Conservation (phyloP, 2,888 invertebrate species). For the Lepidochitona cinerea region DNA sequence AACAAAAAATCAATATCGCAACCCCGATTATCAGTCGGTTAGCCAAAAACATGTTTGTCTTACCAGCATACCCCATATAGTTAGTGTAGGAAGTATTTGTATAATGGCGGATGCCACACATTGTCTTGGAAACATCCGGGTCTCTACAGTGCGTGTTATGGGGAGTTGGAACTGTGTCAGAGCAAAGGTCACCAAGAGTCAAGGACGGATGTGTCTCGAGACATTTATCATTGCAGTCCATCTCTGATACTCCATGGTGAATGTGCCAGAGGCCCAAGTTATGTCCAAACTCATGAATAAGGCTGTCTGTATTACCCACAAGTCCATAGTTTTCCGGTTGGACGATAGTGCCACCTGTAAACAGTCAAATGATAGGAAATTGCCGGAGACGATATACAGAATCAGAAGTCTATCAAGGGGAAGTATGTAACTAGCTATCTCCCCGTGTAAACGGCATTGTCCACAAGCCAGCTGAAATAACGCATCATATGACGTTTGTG, state of each 20-base stretch:
- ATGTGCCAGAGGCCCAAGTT: constrained; percentile 68
- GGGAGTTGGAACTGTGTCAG: constrained; percentile 64
- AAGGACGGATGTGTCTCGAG: constrained; percentile 57
- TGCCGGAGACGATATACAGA: too few species aligned
- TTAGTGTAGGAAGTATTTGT: constrained; percentile 59
- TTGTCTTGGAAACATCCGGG: constrained; percentile 34
- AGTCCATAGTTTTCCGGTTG: constrained; percentile 55
- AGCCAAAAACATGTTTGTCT: not conserved
- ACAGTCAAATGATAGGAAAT: too few species aligned
- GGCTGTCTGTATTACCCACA: constrained; percentile 42
- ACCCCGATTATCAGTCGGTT: not conserved
- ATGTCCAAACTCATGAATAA: constrained; percentile 69
- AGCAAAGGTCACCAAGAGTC: constrained; percentile 65
- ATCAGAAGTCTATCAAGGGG: too few species aligned
- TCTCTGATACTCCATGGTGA: constrained; percentile 63
- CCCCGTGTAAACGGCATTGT: too few species aligned
- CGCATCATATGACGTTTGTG: too few species aligned
- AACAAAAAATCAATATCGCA: not conserved
- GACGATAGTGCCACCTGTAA: constrained; percentile 60
- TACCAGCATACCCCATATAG: constrained; percentile 67
- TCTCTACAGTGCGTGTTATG: constrained; percentile 55
- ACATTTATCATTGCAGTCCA: constrained; percentile 61
- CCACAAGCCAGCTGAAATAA: too few species aligned
- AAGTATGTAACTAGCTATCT: too few species aligned
- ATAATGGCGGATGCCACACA: constrained; percentile 44